Conservation (phyloP, 2,113 vertebrate genomes). For the Sinocyclocheilus rhinocerous region DNA sequence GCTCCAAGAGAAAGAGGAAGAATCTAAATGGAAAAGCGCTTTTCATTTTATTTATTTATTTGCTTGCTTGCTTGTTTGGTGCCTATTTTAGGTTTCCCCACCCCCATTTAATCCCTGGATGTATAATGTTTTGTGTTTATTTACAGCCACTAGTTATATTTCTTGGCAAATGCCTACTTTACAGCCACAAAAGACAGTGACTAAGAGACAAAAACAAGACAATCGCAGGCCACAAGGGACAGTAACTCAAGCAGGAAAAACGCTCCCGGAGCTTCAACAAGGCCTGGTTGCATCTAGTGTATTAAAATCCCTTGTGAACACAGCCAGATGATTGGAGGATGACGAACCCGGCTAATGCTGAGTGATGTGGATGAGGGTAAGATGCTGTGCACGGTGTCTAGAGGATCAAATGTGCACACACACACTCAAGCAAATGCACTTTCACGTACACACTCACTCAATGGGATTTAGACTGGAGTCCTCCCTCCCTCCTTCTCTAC, state of each 20-base stretch:
- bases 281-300: background rate
- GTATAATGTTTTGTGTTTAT: slow-evolving; percentile 5
- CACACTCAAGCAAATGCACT: background rate
- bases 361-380: slow-evolving; percentile 58
- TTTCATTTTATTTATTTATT: too few species aligned
- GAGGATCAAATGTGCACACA: slow-evolving; percentile 54
- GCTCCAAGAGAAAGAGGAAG: too few species aligned
- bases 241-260: slow-evolving; percentile 7
- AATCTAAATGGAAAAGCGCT: too few species aligned
- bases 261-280: background rate
- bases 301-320: slow-evolving; percentile 17
- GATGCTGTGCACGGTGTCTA: slow-evolving; percentile 35
- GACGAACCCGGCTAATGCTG: slow-evolving; percentile 42
- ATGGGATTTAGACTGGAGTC: slow-evolving; percentile 39
- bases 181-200: slow-evolving; percentile 37
- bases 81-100: background rate
- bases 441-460: slow-evolving; percentile 41
- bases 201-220: slow-evolving; percentile 50
- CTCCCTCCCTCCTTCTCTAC: slow-evolving; percentile 45
- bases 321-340: slow-evolving; percentile 13
- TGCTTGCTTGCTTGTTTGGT: too few species aligned
- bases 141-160: slow-evolving; percentile 46
- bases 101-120: too few species aligned
- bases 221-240: slow-evolving; percentile 24
- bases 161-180: slow-evolving; percentile 48